Evolutionary conservation across 37 sponge, comb jelly and placozoan species (phyloP).

Genomic region (Beroe ovata): DNA sequence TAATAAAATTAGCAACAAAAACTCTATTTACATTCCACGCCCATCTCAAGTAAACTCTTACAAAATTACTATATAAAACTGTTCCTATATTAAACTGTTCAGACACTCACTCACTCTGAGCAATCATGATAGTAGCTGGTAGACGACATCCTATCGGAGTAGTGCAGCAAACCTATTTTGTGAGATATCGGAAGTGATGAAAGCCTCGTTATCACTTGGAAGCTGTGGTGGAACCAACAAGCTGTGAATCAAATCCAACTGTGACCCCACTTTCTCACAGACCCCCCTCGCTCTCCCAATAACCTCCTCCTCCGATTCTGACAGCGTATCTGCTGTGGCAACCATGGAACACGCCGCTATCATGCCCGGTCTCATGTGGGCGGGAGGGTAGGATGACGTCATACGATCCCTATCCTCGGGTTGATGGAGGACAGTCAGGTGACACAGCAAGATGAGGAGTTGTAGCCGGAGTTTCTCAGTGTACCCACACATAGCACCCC

Average conservation of each 20-base stretch:
- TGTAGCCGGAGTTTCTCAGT: slow-evolving; percentile 57
- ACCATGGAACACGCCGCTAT: neutral
- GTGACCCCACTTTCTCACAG: neutral
- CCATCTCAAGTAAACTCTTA: too few species aligned
- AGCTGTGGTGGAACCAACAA: slow-evolving; percentile 8
- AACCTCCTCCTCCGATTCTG: neutral
- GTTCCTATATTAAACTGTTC: too few species aligned
- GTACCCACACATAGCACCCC: slow-evolving; percentile 28
- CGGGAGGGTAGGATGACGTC: neutral
- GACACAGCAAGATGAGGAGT: slow-evolving; percentile 34
- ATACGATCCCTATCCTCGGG: neutral
- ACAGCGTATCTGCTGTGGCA: slow-evolving; percentile 9
- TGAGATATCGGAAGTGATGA: slow-evolving; percentile 45
- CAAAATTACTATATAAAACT: too few species aligned
- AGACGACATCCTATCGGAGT: neutral
- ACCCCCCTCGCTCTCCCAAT: neutral
- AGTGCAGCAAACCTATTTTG: neutral
- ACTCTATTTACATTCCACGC: too few species aligned
- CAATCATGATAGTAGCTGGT: too few species aligned
- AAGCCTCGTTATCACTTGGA: slow-evolving; percentile 20
- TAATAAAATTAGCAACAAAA: too few species aligned
- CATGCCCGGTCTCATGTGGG: neutral
- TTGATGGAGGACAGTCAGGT: neutral
- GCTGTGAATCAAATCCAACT: neutral
- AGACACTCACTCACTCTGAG: too few species aligned